These are phyloP conservation scores for Hydrochoerus hydrochaeris DNA, from an alignment of 2,113 vertebrate species.

Conservation along the genomic window DNA sequence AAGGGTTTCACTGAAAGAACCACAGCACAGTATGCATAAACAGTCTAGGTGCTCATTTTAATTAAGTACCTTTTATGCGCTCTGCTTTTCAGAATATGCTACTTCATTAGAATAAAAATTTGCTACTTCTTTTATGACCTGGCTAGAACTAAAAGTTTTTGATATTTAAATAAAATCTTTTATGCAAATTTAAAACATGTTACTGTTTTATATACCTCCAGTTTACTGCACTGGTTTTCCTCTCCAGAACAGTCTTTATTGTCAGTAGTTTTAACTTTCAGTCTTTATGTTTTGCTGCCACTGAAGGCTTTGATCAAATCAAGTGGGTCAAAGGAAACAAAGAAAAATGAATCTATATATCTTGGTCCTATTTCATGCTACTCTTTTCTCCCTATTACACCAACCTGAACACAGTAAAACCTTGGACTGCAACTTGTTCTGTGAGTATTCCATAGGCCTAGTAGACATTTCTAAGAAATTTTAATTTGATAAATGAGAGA, in stretches of 20 bases:
- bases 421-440: background rate
- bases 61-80: background rate
- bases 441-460: background rate
- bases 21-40: background rate
- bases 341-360: background rate
- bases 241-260: background rate
- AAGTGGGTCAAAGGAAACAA: background rate
- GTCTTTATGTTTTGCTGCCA: conserved; percentile 59
- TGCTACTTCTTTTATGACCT: conserved; percentile 50
- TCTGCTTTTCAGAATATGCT: conserved; percentile 43
- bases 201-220: background rate
- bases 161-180: conserved; percentile 16
- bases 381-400: background rate
- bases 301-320: conserved; percentile 20
- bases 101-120: conserved; percentile 59
- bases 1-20: conserved; percentile 27
- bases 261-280: background rate
- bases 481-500: background rate
- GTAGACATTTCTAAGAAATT: background rate
- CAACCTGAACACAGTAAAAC: background rate
- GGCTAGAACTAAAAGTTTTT: conserved; percentile 42
- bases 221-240: background rate
- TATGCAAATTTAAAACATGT: background rate
- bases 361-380: background rate
- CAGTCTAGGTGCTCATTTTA: conserved; percentile 24